A percentile compares a stretch with the other conserved stretches of the same genome.
phyloP scores from a whole-genome alignment of 2,113 vertebrate genomes.

The Anolis carolinensis region DNA sequence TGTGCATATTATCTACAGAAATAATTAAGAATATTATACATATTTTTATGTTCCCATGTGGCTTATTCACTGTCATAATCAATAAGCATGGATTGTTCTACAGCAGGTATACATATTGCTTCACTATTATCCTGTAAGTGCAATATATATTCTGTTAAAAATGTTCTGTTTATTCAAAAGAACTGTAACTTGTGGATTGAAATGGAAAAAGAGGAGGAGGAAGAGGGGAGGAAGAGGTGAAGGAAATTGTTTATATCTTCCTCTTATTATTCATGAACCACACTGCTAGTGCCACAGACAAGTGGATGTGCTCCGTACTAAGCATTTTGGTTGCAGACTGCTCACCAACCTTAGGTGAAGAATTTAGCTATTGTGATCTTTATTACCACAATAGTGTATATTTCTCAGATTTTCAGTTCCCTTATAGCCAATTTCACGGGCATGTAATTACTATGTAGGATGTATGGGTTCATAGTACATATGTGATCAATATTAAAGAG shows the following conservation, averaged over 20 bases:
- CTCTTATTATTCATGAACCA: neutral
- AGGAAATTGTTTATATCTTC: neutral
- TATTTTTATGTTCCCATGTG: too few relatives aligned
- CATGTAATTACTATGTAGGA: neutral
- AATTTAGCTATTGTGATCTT: neutral
- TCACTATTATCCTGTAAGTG: neutral
- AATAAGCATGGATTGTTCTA: neutral
- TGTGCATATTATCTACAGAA: too few relatives aligned
- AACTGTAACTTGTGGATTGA: neutral
- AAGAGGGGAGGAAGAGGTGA: neutral
- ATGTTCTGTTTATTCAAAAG: neutral
- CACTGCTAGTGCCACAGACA: neutral
- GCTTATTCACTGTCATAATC: neutral
- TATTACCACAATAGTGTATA: neutral
- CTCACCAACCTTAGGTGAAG: neutral
- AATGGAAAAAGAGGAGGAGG: neutral
- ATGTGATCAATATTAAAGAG: neutral
- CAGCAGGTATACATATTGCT: neutral
- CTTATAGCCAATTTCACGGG: neutral
- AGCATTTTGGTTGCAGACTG: neutral
- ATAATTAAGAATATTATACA: too few relatives aligned
- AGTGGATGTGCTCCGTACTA: too few relatives aligned
- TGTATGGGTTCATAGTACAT: neutral
- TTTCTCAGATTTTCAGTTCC: neutral
- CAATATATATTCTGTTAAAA: neutral